phyloP scores from a whole-genome alignment of 2,113 vertebrate species.

The western clawed frog (Xenopus tropicalis) region UCB_Xtro_10.0 CM004448.2:33904001-33904500 shows the following conservation, averaged over 20 bases:
- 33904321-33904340: no score
- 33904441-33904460: no score
- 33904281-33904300: constrained; percentile 47
- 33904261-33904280: constrained; percentile 15
- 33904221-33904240: constrained; percentile 46
- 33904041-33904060: constrained; percentile 7
- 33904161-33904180: constrained; percentile 13
- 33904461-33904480: no score
- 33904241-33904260: constrained; percentile 50
- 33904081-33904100: not conserved
- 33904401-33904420: no score
- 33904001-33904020: constrained; percentile 6
- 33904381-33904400: no score
- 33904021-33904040: not conserved
- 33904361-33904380: no score
- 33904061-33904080: not conserved
- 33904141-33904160: constrained; percentile 15
- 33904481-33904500: no score
- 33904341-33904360: no score
- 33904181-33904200: constrained; percentile 40
- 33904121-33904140: constrained; percentile 9
- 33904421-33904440: no score
- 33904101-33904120: not conserved
- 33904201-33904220: constrained; percentile 51
- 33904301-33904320: constrained; percentile 47